These are phyloP conservation scores for Gadopsis marmoratus DNA, from an alignment of 2,797 vertebrate species.

Conservation along the genomic window DNA sequence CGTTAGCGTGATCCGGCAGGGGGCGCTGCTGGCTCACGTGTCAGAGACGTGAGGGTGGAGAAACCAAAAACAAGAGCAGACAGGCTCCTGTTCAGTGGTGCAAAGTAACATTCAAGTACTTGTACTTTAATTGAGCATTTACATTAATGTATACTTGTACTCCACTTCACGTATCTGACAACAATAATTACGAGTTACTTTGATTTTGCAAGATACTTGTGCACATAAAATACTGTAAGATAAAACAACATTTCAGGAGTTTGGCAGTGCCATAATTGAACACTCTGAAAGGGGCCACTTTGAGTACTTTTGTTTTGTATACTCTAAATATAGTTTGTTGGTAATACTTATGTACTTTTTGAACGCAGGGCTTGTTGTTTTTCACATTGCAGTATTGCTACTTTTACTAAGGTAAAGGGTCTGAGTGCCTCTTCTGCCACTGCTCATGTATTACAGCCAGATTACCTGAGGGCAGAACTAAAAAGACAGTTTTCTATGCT, in stretches of 20 bases:
- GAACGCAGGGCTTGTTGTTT: neutral
- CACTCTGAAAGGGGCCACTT: too few relatives aligned
- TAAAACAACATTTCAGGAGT: too few relatives aligned
- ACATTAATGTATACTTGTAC: neutral
- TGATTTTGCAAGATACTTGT: neutral
- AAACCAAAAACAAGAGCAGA: neutral
- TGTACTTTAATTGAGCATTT: neutral
- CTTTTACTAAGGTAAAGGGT: neutral
- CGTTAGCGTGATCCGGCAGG: constrained; percentile 12
- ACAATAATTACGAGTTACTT: neutral
- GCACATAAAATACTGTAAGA: neutral
- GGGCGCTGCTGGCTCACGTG: constrained; percentile 24
- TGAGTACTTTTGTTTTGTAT: neutral
- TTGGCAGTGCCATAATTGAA: neutral
- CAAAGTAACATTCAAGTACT: too few relatives aligned
- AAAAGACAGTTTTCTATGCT: too few relatives aligned
- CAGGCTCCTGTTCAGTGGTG: too few relatives aligned
- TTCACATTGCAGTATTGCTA: neutral
- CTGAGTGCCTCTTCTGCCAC: neutral
- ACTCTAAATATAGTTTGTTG: neutral
- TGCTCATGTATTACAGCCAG: too few relatives aligned
- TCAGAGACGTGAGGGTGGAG: neutral
- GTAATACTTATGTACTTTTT: neutral
- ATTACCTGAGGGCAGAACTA: too few relatives aligned
- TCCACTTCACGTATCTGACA: neutral